Evolutionary conservation across 2,113 vertebrate genomes (phyloP).

Genomic region (Rissa tridactyla): DNA sequence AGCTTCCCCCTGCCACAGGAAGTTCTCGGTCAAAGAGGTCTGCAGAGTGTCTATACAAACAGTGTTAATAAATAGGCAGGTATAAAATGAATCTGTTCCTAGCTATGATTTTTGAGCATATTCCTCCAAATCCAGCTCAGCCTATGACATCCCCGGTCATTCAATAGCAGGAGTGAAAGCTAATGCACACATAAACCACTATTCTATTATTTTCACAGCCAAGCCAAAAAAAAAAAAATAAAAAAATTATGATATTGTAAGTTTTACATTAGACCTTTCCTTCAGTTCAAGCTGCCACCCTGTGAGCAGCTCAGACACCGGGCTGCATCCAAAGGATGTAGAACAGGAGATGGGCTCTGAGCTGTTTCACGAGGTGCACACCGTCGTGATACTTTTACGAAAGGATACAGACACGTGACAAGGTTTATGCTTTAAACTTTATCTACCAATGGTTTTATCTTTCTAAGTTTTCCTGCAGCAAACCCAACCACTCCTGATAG

Average conservation of each 20-base stretch:
- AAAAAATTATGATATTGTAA: not conserved
- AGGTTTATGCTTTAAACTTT: not conserved
- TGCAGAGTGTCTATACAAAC: not conserved
- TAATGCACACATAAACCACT: not conserved
- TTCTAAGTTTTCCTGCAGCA: not conserved
- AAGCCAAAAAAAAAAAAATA: not conserved
- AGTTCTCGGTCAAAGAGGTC: not conserved
- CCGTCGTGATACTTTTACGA: rapidly evolving
- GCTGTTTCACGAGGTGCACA: not conserved
- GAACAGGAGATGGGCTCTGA: not conserved
- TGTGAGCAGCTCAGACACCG: not conserved
- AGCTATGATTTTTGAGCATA: not conserved
- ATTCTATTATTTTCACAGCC: not conserved
- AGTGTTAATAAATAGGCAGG: not conserved
- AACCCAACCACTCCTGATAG: not conserved
- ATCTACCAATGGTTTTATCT: not conserved
- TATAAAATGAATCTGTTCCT: not conserved
- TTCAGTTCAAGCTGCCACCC: not conserved
- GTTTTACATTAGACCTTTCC: not conserved
- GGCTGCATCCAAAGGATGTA: not conserved
- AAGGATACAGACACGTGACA: not conserved
- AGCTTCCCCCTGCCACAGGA: not conserved
- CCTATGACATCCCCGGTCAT: not conserved
- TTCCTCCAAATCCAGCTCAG: not conserved
- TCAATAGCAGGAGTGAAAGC: not conserved